Conservation (phyloP, 1,140 invertebrate genomes). For the Diachasma alloeum region DNA sequence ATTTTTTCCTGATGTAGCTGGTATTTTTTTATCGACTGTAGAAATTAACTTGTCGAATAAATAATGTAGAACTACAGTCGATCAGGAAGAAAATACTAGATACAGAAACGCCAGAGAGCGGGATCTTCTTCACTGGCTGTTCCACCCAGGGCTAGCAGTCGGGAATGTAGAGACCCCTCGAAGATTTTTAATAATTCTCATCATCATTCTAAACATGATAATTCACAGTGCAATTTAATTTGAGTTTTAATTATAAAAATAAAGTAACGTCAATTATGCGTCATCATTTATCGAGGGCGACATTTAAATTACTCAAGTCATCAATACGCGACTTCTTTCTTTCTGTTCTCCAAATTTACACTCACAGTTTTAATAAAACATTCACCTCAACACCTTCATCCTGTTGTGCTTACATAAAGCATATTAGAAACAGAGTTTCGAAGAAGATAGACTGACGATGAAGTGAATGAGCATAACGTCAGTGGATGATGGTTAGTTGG, state of each 20-base stretch:
- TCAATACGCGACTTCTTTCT: too few species aligned
- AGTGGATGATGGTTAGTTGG: constrained; percentile 26
- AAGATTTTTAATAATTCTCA: not conserved
- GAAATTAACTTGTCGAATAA: too few species aligned
- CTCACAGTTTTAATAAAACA: not conserved
- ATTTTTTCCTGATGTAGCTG: too few species aligned
- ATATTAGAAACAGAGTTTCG: constrained; percentile 14
- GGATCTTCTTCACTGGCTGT: not conserved
- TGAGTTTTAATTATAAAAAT: too few species aligned
- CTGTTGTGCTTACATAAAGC: constrained; percentile 14
- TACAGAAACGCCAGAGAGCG: not conserved
- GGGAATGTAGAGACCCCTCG: not conserved
- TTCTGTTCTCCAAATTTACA: too few species aligned
- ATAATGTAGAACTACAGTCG: not conserved
- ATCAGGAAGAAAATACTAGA: not conserved
- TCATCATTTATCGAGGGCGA: too few species aligned
- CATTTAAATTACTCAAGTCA: too few species aligned
- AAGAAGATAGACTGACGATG: constrained; percentile 37
- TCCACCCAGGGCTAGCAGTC: not conserved
- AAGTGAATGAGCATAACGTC: constrained; percentile 45
- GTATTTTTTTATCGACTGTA: too few species aligned
- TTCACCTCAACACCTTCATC: not conserved
- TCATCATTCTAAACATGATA: not conserved
- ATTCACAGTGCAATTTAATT: too few species aligned
- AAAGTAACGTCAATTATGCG: too few species aligned